Conservation (phyloP, 2,797 vertebrate genomes). For the Peromyscus eremicus region DNA sequence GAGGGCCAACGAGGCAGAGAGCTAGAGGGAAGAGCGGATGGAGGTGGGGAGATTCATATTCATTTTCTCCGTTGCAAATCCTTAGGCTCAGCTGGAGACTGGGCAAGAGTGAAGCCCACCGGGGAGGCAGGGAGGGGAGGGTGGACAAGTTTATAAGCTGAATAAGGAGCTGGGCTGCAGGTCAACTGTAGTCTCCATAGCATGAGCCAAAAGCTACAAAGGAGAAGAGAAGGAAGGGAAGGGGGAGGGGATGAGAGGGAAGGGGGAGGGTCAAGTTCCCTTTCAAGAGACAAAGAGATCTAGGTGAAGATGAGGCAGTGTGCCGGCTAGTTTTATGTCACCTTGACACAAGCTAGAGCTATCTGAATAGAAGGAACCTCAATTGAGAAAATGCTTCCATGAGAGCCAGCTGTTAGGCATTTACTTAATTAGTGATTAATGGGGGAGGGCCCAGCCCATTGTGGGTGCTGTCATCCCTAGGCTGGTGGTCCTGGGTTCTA, state of each 20-base stretch:
- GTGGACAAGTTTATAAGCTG: neutral
- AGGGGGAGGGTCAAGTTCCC: neutral
- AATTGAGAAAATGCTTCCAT: neutral
- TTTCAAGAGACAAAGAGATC: neutral
- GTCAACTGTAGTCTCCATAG: neutral
- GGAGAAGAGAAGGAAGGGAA: neutral
- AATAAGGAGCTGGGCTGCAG: too few species aligned
- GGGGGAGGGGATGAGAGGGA: neutral
- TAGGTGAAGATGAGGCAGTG: neutral
- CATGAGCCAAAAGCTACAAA: neutral
- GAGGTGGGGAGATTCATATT: neutral
- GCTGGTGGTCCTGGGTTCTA: neutral
- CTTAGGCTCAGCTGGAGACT: neutral
- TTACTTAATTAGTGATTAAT: neutral
- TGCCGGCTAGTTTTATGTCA: neutral
- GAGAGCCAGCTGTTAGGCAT: neutral
- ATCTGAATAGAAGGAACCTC: neutral
- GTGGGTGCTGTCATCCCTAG: neutral
- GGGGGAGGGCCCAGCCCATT: too few species aligned
- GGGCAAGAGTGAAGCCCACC: neutral
- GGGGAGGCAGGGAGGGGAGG: neutral
- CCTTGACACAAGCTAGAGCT: neutral
- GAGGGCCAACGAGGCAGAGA: neutral
- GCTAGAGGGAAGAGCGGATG: neutral
- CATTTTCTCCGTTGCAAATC: neutral